These are phyloP conservation scores for Himantopus leucocephalus DNA, from an alignment of 2,113 vertebrate genomes.

Conservation along the genomic window DNA sequence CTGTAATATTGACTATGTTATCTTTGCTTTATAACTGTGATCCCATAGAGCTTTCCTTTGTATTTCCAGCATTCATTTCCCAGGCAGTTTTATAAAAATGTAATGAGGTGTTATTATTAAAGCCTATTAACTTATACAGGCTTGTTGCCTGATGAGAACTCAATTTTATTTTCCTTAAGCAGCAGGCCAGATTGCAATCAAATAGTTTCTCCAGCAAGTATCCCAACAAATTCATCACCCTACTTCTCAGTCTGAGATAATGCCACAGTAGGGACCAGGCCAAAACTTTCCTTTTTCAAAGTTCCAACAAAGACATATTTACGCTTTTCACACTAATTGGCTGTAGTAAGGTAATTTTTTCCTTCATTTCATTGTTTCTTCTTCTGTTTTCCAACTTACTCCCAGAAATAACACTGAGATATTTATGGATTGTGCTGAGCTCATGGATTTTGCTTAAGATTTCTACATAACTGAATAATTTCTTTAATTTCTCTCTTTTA, in stretches of 20 bases:
- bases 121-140: constrained; percentile 65
- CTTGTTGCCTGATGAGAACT: constrained; percentile 63
- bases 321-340: constrained; percentile 2
- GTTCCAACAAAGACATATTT: constrained; percentile 18
- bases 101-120: constrained; percentile 73
- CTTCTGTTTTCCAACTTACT: background rate
- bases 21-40: constrained; percentile 62
- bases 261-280: constrained; percentile 6
- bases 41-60: constrained; percentile 57
- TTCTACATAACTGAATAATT: background rate
- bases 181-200: constrained; percentile 72
- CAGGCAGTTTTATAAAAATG: constrained; percentile 51
- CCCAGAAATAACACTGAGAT: background rate
- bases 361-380: background rate
- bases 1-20: constrained; percentile 58
- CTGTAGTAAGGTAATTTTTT: background rate
- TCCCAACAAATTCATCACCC: constrained; percentile 62
- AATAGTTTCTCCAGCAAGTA: constrained; percentile 31
- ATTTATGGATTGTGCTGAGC: constrained; percentile 7
- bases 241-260: constrained; percentile 60
- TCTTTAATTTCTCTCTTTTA: background rate
- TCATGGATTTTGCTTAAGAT: constrained; percentile 7
- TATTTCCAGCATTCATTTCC: constrained; percentile 63
- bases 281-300: constrained; percentile 4
- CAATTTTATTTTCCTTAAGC: constrained; percentile 64